These are phyloP conservation scores for Cynopterus brachyotis DNA, from an alignment of 2,113 vertebrate species.

Conservation along the genomic window DNA sequence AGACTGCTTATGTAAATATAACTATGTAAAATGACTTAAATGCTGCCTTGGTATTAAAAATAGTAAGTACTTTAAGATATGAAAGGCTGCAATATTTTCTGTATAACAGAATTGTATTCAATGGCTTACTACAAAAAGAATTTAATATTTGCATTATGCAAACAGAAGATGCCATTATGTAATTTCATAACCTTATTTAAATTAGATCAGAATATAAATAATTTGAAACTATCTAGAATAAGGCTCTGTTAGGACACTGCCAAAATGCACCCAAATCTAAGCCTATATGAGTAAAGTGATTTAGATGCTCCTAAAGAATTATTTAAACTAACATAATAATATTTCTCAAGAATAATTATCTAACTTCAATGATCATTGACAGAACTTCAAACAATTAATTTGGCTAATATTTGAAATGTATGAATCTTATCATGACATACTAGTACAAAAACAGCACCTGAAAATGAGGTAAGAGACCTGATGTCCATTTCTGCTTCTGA, in stretches of 20 bases:
- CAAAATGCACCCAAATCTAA: background rate
- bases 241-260: background rate
- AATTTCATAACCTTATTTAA: constrained; percentile 21
- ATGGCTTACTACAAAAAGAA: background rate
- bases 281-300: background rate
- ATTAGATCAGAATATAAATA: background rate
- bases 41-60: constrained; percentile 14
- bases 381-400: background rate
- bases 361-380: background rate
- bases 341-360: background rate
- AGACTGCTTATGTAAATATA: constrained; percentile 1
- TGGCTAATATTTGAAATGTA: background rate
- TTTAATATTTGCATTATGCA: constrained; percentile 22
- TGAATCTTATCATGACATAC: background rate
- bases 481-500: background rate
- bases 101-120: background rate
- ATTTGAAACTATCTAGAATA: background rate
- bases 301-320: background rate
- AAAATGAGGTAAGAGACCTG: background rate
- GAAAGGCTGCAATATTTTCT: background rate
- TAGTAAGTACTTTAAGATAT: background rate
- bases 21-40: constrained; percentile 6
- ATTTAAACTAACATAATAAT: background rate
- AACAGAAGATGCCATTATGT: background rate
- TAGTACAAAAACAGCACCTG: background rate